A percentile compares a stretch with the other conserved stretches of the same genome.
phyloP scores from a whole-genome alignment of 1,140 invertebrate genomes.

The Gryon sp. region DNA sequence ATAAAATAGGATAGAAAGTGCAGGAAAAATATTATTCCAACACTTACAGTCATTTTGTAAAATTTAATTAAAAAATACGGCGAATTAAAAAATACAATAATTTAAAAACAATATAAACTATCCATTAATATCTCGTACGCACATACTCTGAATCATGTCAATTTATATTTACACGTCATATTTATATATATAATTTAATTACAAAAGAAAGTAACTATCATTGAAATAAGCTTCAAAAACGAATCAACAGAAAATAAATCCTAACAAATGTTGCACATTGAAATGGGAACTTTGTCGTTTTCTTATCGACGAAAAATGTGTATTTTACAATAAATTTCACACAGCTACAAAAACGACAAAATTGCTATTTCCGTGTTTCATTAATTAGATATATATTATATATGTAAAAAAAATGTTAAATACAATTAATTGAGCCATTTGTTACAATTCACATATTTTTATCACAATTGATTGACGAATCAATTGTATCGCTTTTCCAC shows the following conservation, averaged over 20 bases:
- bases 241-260: slow-evolving; percentile 9
- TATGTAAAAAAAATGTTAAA: too few relatives aligned
- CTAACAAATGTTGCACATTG: too few relatives aligned
- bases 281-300: too few relatives aligned
- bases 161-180: slow-evolving; percentile 34
- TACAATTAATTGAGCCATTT: slow-evolving; percentile 31
- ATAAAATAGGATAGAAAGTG: too few relatives aligned
- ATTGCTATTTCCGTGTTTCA: too few relatives aligned
- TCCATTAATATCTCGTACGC: slow-evolving; percentile 15
- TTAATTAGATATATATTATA: too few relatives aligned
- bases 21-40: not conserved
- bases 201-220: too few relatives aligned
- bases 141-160: slow-evolving; percentile 39
- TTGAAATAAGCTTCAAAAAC: slow-evolving; percentile 1
- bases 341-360: too few relatives aligned
- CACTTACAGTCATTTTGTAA: slow-evolving; percentile 37
- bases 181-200: slow-evolving; percentile 18
- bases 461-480: too few relatives aligned
- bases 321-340: too few relatives aligned
- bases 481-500: too few relatives aligned
- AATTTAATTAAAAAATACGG: slow-evolving; percentile 50
- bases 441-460: not conserved
- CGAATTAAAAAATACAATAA: slow-evolving; percentile 54
- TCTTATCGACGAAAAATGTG: too few relatives aligned
- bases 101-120: slow-evolving; percentile 50